Conservation (phyloP, 23 tunicate species). For the Trididemnum clinides region DNA sequence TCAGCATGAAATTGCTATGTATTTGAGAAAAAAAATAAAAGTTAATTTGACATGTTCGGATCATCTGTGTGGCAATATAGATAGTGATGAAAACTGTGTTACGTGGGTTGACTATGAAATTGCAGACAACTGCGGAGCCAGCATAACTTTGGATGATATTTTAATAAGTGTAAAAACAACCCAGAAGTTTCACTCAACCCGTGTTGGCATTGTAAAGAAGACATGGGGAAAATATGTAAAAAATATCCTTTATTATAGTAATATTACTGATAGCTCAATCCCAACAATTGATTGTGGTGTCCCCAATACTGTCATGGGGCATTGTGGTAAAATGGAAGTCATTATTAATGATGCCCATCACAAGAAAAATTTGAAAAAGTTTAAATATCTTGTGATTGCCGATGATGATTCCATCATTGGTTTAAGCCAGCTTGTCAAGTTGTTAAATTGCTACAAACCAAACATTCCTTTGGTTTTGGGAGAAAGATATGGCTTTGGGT, state of each 20-base stretch:
- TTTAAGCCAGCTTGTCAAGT: conserved; percentile 42
- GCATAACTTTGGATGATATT: conserved; percentile 49
- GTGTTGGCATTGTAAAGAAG: conserved; percentile 71
- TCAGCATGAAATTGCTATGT: conserved; percentile 82
- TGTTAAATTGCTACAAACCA: conserved; percentile 75
- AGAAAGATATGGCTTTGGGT: conserved; percentile 85
- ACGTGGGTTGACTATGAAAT: conserved; percentile 31
- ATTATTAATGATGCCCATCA: conserved; percentile 65
- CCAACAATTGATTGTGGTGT: conserved; percentile 88
- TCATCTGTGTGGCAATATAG: conserved; percentile 72
- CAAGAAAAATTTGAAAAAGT: conserved; percentile 16
- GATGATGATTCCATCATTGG: conserved; percentile 96
- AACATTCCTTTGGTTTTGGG: conserved; percentile 62
- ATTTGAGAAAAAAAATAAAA: conserved; percentile 18
- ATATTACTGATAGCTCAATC: conserved; percentile 69
- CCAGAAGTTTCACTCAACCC: conserved; percentile 69
- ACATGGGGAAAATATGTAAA: conserved; percentile 84
- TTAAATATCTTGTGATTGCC: conserved; percentile 71
- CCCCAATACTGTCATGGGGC: conserved; percentile 84
- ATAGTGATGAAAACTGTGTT: conserved; percentile 2
- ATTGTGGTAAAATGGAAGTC: conserved; percentile 88
- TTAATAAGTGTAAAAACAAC: conserved; percentile 81
- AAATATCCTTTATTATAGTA: conserved; percentile 70
- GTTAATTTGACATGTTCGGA: conserved; percentile 59
- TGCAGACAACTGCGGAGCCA: conserved; percentile 63